Evolutionary conservation across 92 coral and sea anemone species (phyloP).

Genomic region (Epizoanthus illoricatus): DNA sequence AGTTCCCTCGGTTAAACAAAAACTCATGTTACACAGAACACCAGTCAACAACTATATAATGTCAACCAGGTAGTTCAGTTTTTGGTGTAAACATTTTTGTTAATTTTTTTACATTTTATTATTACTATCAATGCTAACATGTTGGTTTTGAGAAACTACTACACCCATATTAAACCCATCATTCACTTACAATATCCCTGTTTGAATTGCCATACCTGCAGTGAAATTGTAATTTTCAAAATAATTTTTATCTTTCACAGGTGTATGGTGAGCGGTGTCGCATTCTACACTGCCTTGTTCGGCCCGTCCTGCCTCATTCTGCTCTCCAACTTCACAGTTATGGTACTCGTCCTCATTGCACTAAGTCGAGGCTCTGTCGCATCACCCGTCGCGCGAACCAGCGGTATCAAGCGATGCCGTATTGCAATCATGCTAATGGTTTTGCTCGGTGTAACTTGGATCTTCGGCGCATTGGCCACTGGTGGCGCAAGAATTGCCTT

Average conservation of each 20-base stretch:
- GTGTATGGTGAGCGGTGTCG: constrained; percentile 30
- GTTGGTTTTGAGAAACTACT: no score
- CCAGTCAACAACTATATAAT: no score
- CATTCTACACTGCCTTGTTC: constrained; percentile 40
- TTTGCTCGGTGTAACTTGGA: constrained; percentile 52
- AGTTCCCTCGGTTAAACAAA: no score
- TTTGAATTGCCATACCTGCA: neutral
- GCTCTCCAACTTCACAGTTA: constrained; percentile 33
- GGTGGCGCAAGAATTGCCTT: constrained; percentile 37
- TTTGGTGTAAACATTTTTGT: no score
- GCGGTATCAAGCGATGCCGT: constrained; percentile 11
- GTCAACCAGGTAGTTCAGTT: no score
- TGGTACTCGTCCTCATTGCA: constrained; percentile 24
- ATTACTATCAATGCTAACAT: no score
- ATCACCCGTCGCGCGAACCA: constrained; percentile 24
- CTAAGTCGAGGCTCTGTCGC: constrained; percentile 35
- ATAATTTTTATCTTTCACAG: constrained; percentile 8
- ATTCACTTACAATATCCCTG: neutral
- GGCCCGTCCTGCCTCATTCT: constrained; percentile 35
- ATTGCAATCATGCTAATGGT: constrained; percentile 30
- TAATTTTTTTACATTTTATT: no score
- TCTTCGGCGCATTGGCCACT: constrained; percentile 48
- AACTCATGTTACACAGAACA: no score
- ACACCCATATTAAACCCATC: no score
- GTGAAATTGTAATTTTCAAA: no score